A percentile compares a stretch with the other conserved stretches of the same genome.
Evolutionary conservation across 2,888 invertebrate genomes (phyloP).

Genomic region (Thymelicus sylvestris): DNA sequence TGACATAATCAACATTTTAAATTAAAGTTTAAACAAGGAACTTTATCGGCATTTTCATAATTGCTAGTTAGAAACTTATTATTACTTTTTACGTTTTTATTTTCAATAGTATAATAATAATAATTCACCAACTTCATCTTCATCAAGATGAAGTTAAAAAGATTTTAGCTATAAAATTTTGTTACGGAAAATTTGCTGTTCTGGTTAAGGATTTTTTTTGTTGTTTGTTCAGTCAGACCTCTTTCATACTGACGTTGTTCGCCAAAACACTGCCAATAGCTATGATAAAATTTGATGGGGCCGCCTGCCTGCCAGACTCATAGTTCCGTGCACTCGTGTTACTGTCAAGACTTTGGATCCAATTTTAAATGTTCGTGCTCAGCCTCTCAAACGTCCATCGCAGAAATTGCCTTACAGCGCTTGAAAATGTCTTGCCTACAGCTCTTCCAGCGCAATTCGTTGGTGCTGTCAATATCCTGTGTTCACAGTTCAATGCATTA

Average conservation of each 20-base stretch:
- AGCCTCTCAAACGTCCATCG: conserved; percentile 39
- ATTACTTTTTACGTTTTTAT: too few relatives aligned
- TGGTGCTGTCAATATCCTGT: conserved; percentile 32
- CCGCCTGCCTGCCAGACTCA: conserved; percentile 53
- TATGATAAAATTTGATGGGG: conserved; percentile 77
- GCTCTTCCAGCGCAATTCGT: conserved; percentile 24
- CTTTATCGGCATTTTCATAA: too few relatives aligned
- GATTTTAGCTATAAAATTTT: too few relatives aligned
- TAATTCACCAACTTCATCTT: too few relatives aligned
- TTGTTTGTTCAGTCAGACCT: conserved; percentile 24
- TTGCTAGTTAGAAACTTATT: too few relatives aligned
- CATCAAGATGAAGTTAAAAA: too few relatives aligned
- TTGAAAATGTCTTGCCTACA: conserved; percentile 28
- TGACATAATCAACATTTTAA: too few relatives aligned
- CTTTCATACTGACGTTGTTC: conserved; percentile 54
- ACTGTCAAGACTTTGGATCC: conserved; percentile 59
- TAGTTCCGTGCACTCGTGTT: conserved; percentile 59
- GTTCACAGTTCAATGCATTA: conserved; percentile 14
- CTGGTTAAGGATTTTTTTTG: conserved; percentile 11
- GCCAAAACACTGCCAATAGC: conserved; percentile 76
- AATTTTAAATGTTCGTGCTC: conserved; percentile 47
- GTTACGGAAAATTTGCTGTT: not conserved
- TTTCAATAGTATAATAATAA: too few relatives aligned
- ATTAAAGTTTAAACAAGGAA: too few relatives aligned
- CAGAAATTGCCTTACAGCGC: conserved; percentile 38